Conservation (phyloP, 2,113 vertebrate species). For the Microtus oregoni region DNA sequence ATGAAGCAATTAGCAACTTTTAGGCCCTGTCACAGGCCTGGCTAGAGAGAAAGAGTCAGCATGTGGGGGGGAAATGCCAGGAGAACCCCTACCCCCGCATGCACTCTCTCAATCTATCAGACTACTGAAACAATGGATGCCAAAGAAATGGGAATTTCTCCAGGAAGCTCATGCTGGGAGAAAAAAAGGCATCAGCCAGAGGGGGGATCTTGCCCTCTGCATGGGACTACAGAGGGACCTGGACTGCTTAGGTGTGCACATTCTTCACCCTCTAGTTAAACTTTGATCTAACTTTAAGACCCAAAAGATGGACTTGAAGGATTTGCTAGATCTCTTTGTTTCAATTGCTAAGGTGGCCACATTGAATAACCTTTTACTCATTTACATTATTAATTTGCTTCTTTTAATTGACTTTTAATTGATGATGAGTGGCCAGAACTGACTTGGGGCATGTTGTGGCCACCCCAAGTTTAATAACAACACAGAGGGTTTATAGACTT, state of each 20-base stretch:
- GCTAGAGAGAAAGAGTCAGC: neutral
- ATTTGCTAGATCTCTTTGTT: neutral
- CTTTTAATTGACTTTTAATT: neutral
- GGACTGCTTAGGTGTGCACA: neutral
- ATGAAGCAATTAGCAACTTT: neutral
- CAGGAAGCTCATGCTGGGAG: neutral
- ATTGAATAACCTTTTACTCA: neutral
- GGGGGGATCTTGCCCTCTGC: neutral
- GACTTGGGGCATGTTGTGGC: neutral
- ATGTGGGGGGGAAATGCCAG: no score
- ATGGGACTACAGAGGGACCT: neutral
- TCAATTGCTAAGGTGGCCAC: neutral
- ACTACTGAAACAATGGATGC: neutral
- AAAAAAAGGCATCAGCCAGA: no score
- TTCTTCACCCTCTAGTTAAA: neutral
- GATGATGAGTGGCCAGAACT: neutral
- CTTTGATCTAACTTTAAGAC: neutral
- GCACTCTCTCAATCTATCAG: neutral
- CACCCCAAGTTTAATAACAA: neutral
- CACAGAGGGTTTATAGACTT: slow-evolving; percentile 7
- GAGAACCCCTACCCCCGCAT: accelerated
- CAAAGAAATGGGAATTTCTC: neutral
- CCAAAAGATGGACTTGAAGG: neutral
- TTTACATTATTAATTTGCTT: neutral
- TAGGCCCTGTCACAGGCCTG: neutral